Base-by-base conservation (phyloP, 53 echinoderm and acorn worm species). In the Echinometra lucunter region DNA sequence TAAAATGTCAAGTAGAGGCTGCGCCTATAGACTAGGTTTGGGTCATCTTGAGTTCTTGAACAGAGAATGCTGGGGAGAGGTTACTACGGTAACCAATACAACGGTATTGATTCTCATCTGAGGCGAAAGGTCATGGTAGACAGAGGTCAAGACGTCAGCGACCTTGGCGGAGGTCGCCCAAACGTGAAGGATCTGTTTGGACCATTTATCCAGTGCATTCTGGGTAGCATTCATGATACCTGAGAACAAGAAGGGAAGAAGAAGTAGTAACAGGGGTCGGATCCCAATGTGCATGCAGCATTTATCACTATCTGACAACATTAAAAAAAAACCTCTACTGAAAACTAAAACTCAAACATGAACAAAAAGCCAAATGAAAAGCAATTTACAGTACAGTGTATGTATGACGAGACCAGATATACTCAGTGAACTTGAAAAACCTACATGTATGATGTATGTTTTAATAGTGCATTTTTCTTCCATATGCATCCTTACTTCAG, bases 171-270 rank as follows among this genome's bases (percentile, higher is more conserved):
- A 95, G 19, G 95, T 91, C 0, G 98, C 98, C 99, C 99, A 99
- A 57, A 99, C 92, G 95, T 99, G 99, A 58, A 99, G 96, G 37
- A 99, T 94, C 94, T 98, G 98, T 58, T 98, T 99, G 89, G 91
- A 94, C 99, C 99, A 99, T 7, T 94, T 82, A 28, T 99, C 99
- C 90, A 98, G 32, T 2, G 97, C 94, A 82, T 99, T 99, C 60
- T 96, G 91, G 63, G 96, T 96, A 38, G 99, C 97, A 60, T 95
- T 96, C 18, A 96, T 58, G 56, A 99, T 96, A 37, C 99, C 99
- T 99, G 91, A n/a, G 81, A 82, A 66, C 66, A 4, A 53, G 85
- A 38, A 45, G 66, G 57, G 93, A 93, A 58, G 60, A 58, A 44
- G 66, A 60, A 44, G 45, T 44, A 44, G 81, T 66, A 93, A 82